Base-by-base conservation (phyloP, 2,797 vertebrate species). In the Serranus cabrilla region DNA sequence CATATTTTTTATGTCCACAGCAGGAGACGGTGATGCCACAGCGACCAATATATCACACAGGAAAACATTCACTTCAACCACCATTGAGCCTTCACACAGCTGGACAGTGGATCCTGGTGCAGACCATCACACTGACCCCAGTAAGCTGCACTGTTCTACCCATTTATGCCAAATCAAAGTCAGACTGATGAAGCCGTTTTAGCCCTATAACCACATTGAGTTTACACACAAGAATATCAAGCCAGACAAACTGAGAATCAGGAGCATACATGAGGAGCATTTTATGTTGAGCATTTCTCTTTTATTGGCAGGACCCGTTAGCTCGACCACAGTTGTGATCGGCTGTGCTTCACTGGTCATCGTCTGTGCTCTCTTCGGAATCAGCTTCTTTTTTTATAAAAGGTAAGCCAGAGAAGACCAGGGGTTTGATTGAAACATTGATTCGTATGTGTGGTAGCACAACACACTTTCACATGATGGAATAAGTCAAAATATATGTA, bases 61-160 rank as follows among this genome's bases (percentile, higher is more conserved):
- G 43, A 42, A 27, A n/a, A 25, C 45, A 6, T 16, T 40, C 14
- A n/a, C 27, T 6, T 16, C 68, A 2, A 9, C 18, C 56, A 46
- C 58, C 18, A 0, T 34, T 3, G 1, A 21, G 3, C n/a, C 9
- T 13, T 37, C 4, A n/a, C 2, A 3, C 31, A 39, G 2, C 7
- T 5, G 11, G 0, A 71, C 14, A 17, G 2, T 2, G 18, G 5
- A 3, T 21, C 1, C 54, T 45, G 3, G 0, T 1, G 1, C 0
- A 7, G 2, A 1, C 5, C 7, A 9, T 2, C 3, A 6, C 4
- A 12, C 1, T 16, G 0, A 0, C 1, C 0, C 0, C 0, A 2
- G 77, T 80, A 50, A 80, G 80, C 17, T 51, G 43, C 58, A 10
- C 34, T 5, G 5, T 12, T 61, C 9, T 7, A 43, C 7, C 2